Conservation (phyloP, 2,113 vertebrate species). For the Corythornis cristatus region DNA sequence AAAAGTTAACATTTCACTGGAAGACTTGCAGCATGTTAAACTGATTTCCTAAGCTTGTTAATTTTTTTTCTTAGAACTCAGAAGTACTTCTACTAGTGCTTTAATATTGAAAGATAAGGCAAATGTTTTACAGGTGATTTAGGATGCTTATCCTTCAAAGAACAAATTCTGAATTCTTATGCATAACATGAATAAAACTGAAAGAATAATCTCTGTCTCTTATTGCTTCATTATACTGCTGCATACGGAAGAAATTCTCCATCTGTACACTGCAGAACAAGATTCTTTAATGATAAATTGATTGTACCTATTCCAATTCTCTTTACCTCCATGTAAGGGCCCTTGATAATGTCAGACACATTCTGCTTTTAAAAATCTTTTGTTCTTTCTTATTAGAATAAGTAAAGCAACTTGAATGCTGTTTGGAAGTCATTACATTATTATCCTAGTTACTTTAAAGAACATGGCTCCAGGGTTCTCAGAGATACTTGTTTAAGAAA, state of each 20-base stretch:
- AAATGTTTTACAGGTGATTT: constrained; percentile 65
- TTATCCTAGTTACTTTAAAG: constrained; percentile 12
- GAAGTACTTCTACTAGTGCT: constrained; percentile 47
- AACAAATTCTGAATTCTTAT: constrained; percentile 54
- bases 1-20: constrained; percentile 71
- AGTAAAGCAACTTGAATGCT: constrained; percentile 30
- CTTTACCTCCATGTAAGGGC: constrained; percentile 7
- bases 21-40: constrained; percentile 56
- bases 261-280: not conserved
- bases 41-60: constrained; percentile 64
- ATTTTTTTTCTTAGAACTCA: constrained; percentile 62
- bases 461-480: constrained; percentile 30
- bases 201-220: constrained; percentile 54
- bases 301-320: constrained; percentile 36
- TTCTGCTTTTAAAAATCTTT: constrained; percentile 64
- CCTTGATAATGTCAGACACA: constrained; percentile 49
- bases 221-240: constrained; percentile 48
- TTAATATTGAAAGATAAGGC: constrained; percentile 56
- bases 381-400: constrained; percentile 61
- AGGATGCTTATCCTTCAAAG: constrained; percentile 63
- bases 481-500: constrained; percentile 49
- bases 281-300: constrained; percentile 55
- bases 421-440: constrained; percentile 26
- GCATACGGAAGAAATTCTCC: constrained; percentile 23
- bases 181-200: constrained; percentile 66